These are phyloP conservation scores for Orientallactaga sibirica DNA, from an alignment of 2,797 vertebrate genomes.

Conservation along the genomic window DNA sequence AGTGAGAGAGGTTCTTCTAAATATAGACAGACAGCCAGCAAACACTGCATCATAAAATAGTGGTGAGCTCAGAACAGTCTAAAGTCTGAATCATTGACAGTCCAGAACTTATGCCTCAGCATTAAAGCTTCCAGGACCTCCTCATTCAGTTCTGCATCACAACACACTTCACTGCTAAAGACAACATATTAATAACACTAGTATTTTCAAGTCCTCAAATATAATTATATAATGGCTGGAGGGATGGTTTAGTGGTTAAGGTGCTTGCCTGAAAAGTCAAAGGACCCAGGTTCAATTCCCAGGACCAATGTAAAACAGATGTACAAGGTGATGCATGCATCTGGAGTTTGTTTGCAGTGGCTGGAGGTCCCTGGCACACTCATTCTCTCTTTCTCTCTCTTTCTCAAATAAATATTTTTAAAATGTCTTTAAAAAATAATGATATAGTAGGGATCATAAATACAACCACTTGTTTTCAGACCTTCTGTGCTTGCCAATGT, in stretches of 20 bases:
- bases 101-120: not conserved
- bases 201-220: slow-evolving; percentile 56
- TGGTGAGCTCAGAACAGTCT: not conserved
- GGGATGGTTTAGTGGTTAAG: no score
- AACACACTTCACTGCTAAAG: slow-evolving; percentile 32
- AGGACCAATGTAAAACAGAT: no score
- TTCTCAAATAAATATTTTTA: no score
- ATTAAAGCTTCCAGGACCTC: slow-evolving; percentile 42
- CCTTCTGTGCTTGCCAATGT: slow-evolving; percentile 28
- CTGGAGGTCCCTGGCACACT: no score
- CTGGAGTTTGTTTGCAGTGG: no score
- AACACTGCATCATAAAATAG: slow-evolving; percentile 32
- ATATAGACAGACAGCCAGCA: slow-evolving; percentile 44
- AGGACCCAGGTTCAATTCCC: no score
- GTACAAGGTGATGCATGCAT: no score
- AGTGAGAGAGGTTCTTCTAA: slow-evolving; percentile 64
- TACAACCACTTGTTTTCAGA: slow-evolving; percentile 44
- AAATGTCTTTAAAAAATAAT: not conserved
- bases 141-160: slow-evolving; percentile 53
- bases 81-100: slow-evolving; percentile 18
- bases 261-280: no score
- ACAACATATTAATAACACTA: slow-evolving; percentile 67
- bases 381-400: no score
- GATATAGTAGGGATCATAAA: not conserved
- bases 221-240: no score